phyloP scores from a whole-genome alignment of 2,888 invertebrate species.

The Eristalis intricaria region DNA sequence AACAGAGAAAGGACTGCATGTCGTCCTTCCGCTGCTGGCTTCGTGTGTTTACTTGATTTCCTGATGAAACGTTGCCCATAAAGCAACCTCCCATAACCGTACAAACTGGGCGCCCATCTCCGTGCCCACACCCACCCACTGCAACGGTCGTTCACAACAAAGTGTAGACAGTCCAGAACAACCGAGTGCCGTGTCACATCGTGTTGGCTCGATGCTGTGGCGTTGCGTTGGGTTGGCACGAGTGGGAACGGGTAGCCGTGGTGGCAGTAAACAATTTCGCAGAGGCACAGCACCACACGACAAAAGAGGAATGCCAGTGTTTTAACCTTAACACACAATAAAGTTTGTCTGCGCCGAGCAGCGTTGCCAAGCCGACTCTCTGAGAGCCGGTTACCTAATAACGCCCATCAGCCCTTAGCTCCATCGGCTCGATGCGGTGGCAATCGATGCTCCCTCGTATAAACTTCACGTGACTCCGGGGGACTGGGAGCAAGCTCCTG shows the following conservation, averaged over 20 bases:
- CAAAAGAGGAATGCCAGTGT: slow-evolving; percentile 39
- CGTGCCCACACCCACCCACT: background rate
- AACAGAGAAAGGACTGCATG: slow-evolving; percentile 26
- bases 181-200: slow-evolving; percentile 49
- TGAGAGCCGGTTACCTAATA: background rate
- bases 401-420: background rate
- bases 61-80: slow-evolving; percentile 51
- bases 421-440: slow-evolving; percentile 3
- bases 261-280: slow-evolving; percentile 43
- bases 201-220: slow-evolving; percentile 3
- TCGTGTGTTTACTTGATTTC: slow-evolving; percentile 56
- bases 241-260: background rate
- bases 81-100: slow-evolving; percentile 47
- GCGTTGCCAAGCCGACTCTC: background rate
- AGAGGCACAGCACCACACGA: slow-evolving; percentile 10
- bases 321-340: slow-evolving; percentile 64
- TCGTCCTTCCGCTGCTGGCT: slow-evolving; percentile 20
- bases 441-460: slow-evolving; percentile 40
- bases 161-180: slow-evolving; percentile 31
- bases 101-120: background rate
- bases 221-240: background rate
- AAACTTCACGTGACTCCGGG: background rate
- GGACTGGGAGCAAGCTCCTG: slow-evolving; percentile 7
- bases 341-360: slow-evolving; percentile 36
- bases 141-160: background rate